A percentile compares a stretch with the other conserved stretches of the same genome.
phyloP scores from a whole-genome alignment of 2,888 invertebrate species.

The Caenorhabditis panamensis region DNA sequence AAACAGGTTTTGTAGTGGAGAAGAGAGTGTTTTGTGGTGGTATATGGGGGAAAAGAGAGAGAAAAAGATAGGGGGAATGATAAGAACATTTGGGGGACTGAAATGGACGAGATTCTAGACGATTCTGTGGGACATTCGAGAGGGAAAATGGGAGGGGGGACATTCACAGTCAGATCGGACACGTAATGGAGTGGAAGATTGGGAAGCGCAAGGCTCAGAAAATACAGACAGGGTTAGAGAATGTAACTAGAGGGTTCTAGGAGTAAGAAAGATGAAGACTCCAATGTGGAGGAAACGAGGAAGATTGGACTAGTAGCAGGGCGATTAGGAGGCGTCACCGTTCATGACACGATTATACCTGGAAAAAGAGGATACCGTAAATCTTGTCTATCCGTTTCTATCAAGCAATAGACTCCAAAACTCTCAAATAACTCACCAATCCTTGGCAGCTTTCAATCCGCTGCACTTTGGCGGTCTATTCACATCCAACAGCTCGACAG shows the following conservation, averaged over 20 bases:
- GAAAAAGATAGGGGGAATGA: slow-evolving; percentile 6
- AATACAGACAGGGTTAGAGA: background rate
- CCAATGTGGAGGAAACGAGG: background rate
- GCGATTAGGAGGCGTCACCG: slow-evolving; percentile 14
- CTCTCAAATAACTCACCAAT: slow-evolving; percentile 35
- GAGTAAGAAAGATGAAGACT: background rate
- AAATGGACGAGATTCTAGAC: too few relatives aligned
- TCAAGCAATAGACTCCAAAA: background rate
- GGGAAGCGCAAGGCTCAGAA: background rate
- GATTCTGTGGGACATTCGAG: background rate
- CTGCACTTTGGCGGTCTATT: slow-evolving; percentile 35
- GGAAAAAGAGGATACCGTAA: background rate
- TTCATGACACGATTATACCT: slow-evolving; percentile 16
- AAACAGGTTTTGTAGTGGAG: slow-evolving; percentile 1
- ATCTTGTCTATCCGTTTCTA: too few relatives aligned
- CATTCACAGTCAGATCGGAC: slow-evolving; percentile 7
- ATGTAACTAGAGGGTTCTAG: background rate
- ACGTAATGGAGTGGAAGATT: background rate
- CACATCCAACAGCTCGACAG: slow-evolving; percentile 47
- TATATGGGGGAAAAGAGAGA: background rate
- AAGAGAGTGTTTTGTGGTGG: background rate
- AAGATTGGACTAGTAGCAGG: too few relatives aligned
- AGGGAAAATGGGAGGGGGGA: background rate
- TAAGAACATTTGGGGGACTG: background rate
- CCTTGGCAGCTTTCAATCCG: slow-evolving; percentile 55